Conservation (phyloP, 2,113 vertebrate species). For the Myotis lucifugus region DNA sequence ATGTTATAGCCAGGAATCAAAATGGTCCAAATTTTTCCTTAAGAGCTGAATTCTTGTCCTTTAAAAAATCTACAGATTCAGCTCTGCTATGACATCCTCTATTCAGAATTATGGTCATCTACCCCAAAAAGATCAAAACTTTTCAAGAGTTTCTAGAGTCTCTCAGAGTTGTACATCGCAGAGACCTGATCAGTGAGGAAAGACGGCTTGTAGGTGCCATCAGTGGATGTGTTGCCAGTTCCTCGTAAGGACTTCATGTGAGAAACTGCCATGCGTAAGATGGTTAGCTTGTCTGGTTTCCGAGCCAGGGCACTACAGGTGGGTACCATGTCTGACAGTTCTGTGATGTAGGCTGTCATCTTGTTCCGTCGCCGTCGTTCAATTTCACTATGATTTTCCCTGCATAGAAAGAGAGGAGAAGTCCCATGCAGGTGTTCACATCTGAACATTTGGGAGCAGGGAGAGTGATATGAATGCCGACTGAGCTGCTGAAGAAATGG, state of each 20-base stretch:
- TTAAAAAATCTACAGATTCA: constrained; percentile 7
- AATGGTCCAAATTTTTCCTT: constrained; percentile 7
- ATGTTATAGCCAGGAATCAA: not conserved
- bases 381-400: constrained; percentile 91
- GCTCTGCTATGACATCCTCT: not conserved
- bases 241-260: constrained; percentile 98
- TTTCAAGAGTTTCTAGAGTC: constrained; percentile 16
- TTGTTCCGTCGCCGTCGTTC: constrained; percentile 89
- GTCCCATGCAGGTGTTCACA: not conserved
- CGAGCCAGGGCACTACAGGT: constrained; percentile 97
- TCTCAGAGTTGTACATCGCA: constrained; percentile 5
- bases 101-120: not conserved
- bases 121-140: not conserved
- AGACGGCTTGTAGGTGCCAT: constrained; percentile 96
- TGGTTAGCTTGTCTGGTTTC: constrained; percentile 98
- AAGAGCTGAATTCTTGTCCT: not conserved
- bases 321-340: constrained; percentile 97
- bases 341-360: constrained; percentile 91
- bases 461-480: constrained; percentile 45
- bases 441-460: not conserved
- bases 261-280: constrained; percentile 98
- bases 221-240: constrained; percentile 91
- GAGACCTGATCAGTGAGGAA: constrained; percentile 97
- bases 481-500: constrained; percentile 40
- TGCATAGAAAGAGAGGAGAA: constrained; percentile 67